Evolutionary conservation across 92 coral and sea anemone species (phyloP), one percentile per base, ranked within the genome.

Genomic region (Parazoanthus swiftii): DNA sequence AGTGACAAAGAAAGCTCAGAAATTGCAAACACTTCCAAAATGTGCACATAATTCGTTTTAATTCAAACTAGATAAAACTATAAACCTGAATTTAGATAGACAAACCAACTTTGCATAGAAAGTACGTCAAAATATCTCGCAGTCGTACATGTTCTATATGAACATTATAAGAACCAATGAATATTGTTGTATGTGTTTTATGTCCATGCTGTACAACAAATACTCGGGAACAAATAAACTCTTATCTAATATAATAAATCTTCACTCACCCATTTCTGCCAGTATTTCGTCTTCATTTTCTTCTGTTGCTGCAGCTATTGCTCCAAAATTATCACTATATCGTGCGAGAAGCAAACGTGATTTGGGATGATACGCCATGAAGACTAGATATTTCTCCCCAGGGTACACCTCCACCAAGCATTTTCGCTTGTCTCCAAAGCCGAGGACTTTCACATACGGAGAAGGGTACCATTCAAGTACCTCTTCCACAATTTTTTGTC

Each of bases 291-390:
- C 90, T 58, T 94, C 95, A 76, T 95, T 95, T 76, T 86, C 91
- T 39, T 82, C 88, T 11, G 98, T 94, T 14, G 97, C 92, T 21
- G 89, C 80, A 4, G 99, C 91, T 0, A 94, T 97, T 72, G 98
- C 99, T 4, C 96, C 98, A 75, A 97, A 97, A 13, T 86, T 78
- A 66, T 88, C 96, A 33, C 95, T 94, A 82, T 94, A 95, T 16
- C 95, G 85, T 2, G 97, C 98, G 25, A 95, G 92, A 44, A 97
- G 90, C 46, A 92, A 81, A 56, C 91, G 88, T 1, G 94, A 88
- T 16, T 77, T 50, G 46, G 95, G 93, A 36, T 90, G 94, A 38
- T 91, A 89, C 14, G 89, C 92, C 92, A 85, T 93, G 75, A 97
- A 95, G 8, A 97, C 92, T 65, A 97, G 38, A 78, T 97, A 95